Evolutionary conservation across 2,888 invertebrate species (phyloP).

Genomic region (Coleophora flavipennella): DNA sequence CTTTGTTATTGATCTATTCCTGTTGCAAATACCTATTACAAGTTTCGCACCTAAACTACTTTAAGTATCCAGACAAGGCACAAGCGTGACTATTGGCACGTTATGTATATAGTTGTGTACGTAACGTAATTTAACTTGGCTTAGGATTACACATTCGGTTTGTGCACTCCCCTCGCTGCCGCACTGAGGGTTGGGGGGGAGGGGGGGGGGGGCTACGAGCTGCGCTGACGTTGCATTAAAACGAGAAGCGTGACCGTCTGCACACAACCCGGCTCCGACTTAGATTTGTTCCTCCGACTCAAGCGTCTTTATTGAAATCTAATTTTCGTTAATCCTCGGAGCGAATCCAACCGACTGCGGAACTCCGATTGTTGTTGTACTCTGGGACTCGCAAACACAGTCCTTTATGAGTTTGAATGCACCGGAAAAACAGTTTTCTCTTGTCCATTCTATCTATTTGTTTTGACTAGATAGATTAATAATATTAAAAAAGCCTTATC

Average conservation of each 20-base stretch:
- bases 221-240: constrained; percentile 55
- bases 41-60: too few relatives aligned
- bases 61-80: too few relatives aligned
- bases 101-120: too few relatives aligned
- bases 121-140: constrained; percentile 18
- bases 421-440: background rate
- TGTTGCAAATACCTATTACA: too few relatives aligned
- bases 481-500: too few relatives aligned
- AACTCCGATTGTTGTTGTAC: constrained; percentile 38
- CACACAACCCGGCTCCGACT: constrained; percentile 50
- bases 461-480: too few relatives aligned
- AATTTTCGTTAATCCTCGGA: constrained; percentile 66
- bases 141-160: constrained; percentile 19
- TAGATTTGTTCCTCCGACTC: constrained; percentile 54
- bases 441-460: too few relatives aligned
- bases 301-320: constrained; percentile 69
- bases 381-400: background rate
- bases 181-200: constrained; percentile 10
- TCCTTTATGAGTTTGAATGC: background rate
- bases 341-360: constrained; percentile 35
- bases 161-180: constrained; percentile 16
- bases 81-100: too few relatives aligned
- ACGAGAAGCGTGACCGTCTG: constrained; percentile 58
- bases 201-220: constrained; percentile 13
- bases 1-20: too few relatives aligned